Conservation (phyloP, 1,140 invertebrate genomes). For the Neodiprion virginianus region DNA sequence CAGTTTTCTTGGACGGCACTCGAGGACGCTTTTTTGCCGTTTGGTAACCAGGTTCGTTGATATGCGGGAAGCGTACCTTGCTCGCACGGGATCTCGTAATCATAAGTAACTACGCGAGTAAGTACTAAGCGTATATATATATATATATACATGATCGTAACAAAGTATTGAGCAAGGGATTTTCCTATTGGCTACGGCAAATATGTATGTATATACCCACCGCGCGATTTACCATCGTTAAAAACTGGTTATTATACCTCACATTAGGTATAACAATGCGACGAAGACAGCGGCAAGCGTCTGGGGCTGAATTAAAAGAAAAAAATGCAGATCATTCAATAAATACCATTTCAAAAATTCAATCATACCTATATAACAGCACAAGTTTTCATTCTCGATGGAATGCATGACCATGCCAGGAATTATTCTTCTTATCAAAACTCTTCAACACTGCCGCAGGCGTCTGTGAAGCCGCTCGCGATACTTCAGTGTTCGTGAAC, state of each 20-base stretch:
- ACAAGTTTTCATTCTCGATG: too few relatives aligned
- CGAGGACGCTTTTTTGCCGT: slow-evolving; percentile 1
- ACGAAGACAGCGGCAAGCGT: too few relatives aligned
- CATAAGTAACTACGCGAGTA: slow-evolving; percentile 1
- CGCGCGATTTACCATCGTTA: too few relatives aligned
- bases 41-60: background rate
- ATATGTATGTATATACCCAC: too few relatives aligned
- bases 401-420: too few relatives aligned
- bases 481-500: background rate
- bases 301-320: too few relatives aligned
- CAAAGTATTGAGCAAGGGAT: background rate
- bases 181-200: too few relatives aligned
- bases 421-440: background rate
- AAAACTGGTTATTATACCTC: too few relatives aligned
- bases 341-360: too few relatives aligned
- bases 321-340: too few relatives aligned
- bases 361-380: too few relatives aligned
- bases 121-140: background rate
- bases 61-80: background rate
- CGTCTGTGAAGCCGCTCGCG: background rate
- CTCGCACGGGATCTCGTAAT: slow-evolving; percentile 6
- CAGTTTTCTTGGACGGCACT: background rate
- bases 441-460: background rate
- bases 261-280: too few relatives aligned
- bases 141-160: background rate